Evolutionary conservation across 2,797 vertebrate species (phyloP), one percentile per base, ranked within the genome.

Genomic region (Mormyrops attenuatus): DNA sequence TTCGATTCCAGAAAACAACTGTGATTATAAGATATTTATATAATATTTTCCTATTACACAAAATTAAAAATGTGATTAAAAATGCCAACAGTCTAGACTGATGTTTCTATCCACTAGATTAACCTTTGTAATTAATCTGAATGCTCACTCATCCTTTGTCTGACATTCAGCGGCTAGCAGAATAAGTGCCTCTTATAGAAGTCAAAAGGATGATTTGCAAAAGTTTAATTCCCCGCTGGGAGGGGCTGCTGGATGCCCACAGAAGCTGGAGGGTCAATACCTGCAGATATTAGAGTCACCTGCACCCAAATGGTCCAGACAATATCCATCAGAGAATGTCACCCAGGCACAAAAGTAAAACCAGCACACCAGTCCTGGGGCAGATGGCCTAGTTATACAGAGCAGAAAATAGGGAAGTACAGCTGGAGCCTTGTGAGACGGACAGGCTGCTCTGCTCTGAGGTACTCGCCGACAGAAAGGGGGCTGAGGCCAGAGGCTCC

Each of bases 111-210:
- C 41, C 47, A 49, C 49, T 50, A 52, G 22, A 82, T 89, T 44
- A 44, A 22, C 73, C 17, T 11, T 44, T 47, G 17, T 38, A 34
- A 22, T 30, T 22, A 20, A 26, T 80, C 4, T 80, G 34, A 52
- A 50, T 11, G 47, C 8, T 50, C 11, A 11, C 88, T 77, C 60
- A 88, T 88, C 88, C 38, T 88, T 82, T 55, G 73, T 89, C 69
- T 69, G 52, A 9, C 30, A 41, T 57, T 38, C 6, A 82, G 30
- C 30, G 22, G 34, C 15, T 34, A 22, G 6, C 26, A 22, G 30
- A 57, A 44, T 38, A 89, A 73, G 69, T 55, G 11, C 9, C 11
- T 82, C 20, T 55, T 8, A 82, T 52, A 82, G 8, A 30, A 57
- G 26, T 57, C 52, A 30, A 87, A 86, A 20, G 44, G 41, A 13